A percentile compares a stretch with the other conserved stretches of the same genome.
Evolutionary conservation across 2,888 invertebrate genomes (phyloP).

Genomic region (Agrotis puta): DNA sequence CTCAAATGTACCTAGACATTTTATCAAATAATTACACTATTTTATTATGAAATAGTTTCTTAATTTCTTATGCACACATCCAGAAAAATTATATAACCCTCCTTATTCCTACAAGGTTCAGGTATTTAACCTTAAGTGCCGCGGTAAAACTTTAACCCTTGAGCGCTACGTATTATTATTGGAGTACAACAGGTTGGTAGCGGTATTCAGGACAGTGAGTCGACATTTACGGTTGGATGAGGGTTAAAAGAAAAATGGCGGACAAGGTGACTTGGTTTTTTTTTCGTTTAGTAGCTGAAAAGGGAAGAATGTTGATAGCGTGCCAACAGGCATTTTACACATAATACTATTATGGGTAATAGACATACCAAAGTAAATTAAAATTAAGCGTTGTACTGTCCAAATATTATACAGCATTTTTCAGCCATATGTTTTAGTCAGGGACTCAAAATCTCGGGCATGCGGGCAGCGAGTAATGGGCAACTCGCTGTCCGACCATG

Average conservation of each 20-base stretch:
- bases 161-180: conserved; percentile 29
- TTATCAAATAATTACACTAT: neutral
- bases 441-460: too few species aligned
- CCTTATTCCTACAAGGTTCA: conserved; percentile 9
- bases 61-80: neutral
- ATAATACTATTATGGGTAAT: conserved; percentile 12
- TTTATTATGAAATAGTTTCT: neutral
- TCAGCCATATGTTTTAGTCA: too few species aligned
- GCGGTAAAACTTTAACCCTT: conserved; percentile 21
- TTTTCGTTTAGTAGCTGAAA: conserved; percentile 19
- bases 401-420: neutral
- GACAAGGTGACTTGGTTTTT: conserved; percentile 7
- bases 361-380: conserved; percentile 1
- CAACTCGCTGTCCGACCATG: too few species aligned
- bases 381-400: neutral
- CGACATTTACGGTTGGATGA: conserved; percentile 9
- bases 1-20: neutral
- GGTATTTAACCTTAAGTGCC: conserved; percentile 32
- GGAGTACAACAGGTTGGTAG: conserved; percentile 57
- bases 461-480: too few species aligned
- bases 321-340: conserved; percentile 6
- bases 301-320: conserved; percentile 9
- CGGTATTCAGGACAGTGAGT: conserved; percentile 34
- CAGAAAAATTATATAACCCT: neutral
- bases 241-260: conserved; percentile 25